A percentile compares a stretch with the other conserved stretches of the same genome.
Conservation (phyloP, 2,113 vertebrate species). For the Centropristis striata region DNA sequence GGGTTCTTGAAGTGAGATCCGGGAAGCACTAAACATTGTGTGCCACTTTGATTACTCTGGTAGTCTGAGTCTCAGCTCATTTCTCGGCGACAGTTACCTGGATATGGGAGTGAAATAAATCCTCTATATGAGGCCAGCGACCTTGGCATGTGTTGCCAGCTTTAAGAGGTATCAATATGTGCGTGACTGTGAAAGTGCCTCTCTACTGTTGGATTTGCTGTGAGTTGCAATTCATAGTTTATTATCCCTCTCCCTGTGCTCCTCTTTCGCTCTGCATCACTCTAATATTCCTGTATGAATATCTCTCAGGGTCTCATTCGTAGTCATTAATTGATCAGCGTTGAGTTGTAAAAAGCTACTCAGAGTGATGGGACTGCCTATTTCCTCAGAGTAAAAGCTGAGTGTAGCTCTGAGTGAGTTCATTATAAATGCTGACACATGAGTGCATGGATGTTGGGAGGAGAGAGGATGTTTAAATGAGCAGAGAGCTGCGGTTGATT, state of each 20-base stretch:
- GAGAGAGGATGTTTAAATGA: slow-evolving; percentile 50
- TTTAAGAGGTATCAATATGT: slow-evolving; percentile 57
- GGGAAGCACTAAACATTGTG: slow-evolving; percentile 39
- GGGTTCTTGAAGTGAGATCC: slow-evolving; percentile 13
- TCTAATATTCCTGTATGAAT: slow-evolving; percentile 59
- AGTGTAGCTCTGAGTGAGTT: slow-evolving; percentile 61
- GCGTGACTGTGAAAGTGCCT: slow-evolving; percentile 45
- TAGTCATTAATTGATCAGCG: slow-evolving; percentile 81
- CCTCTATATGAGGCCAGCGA: slow-evolving; percentile 48
- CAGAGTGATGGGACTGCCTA: slow-evolving; percentile 57
- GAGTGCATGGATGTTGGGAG: slow-evolving; percentile 61
- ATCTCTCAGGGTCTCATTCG: slow-evolving; percentile 63
- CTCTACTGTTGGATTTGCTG: slow-evolving; percentile 53
- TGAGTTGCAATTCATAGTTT: slow-evolving; percentile 62
- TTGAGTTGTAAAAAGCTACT: slow-evolving; percentile 80
- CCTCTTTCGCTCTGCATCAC: slow-evolving; percentile 49
- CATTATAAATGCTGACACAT: slow-evolving; percentile 78
- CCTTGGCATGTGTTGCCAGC: slow-evolving; percentile 53
- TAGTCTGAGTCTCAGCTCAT: slow-evolving; percentile 51
- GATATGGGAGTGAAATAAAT: slow-evolving; percentile 61
- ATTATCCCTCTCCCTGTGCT: slow-evolving; percentile 42
- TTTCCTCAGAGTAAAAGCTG: slow-evolving; percentile 75
- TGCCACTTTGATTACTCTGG: slow-evolving; percentile 55
- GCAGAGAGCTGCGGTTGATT: slow-evolving; percentile 59
- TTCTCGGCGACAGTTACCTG: slow-evolving; percentile 56